phyloP scores from a whole-genome alignment of 2,888 invertebrate species.

The Drosophila tripunctata region DNA sequence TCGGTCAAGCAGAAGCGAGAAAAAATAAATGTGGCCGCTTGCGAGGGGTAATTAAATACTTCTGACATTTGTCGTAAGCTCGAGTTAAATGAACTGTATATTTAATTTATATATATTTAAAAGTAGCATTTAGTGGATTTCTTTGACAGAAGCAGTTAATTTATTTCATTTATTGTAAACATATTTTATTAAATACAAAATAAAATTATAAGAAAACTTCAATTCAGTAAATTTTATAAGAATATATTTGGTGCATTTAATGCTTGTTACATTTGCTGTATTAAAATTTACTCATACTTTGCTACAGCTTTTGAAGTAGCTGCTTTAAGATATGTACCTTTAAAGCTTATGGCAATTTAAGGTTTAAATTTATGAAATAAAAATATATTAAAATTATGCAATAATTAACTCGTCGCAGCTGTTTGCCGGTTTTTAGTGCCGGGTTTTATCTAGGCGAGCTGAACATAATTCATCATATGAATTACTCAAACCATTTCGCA shows the following conservation, averaged over 20 bases:
- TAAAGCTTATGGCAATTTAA: neutral
- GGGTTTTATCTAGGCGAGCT: slow-evolving; percentile 5
- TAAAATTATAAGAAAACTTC: too few species aligned
- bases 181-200: too few species aligned
- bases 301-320: too few species aligned
- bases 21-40: neutral
- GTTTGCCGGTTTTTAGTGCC: neutral
- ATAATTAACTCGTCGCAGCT: slow-evolving; percentile 11
- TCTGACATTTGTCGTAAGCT: slow-evolving; percentile 6
- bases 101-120: neutral
- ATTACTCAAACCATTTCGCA: slow-evolving; percentile 69
- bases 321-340: too few species aligned
- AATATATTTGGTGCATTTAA: too few species aligned
- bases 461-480: slow-evolving; percentile 60
- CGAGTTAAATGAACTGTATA: neutral
- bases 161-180: too few species aligned
- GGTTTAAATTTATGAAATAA: neutral
- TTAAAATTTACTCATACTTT: neutral
- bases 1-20: neutral
- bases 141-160: too few species aligned
- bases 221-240: too few species aligned
- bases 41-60: slow-evolving; percentile 1
- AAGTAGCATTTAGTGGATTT: too few species aligned
- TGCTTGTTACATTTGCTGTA: too few species aligned
- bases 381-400: slow-evolving; percentile 7